Conservation (phyloP, 2,888 invertebrate genomes). For the Netelia inedita region DNA sequence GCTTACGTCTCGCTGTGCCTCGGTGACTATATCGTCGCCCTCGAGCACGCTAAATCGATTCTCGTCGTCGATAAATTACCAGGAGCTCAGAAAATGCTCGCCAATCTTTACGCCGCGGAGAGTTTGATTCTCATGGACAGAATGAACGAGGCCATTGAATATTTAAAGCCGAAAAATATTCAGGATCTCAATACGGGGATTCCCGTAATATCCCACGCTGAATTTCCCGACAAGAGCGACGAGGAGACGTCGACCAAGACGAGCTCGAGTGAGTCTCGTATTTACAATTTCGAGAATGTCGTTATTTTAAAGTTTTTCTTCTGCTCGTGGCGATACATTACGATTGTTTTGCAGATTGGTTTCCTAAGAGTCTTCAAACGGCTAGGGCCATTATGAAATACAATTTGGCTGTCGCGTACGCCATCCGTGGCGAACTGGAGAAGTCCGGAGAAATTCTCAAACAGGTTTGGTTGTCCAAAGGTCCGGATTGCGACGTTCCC, state of each 20-base stretch:
- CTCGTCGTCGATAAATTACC: slow-evolving; percentile 90
- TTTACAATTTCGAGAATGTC: not conserved
- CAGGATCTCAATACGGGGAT: slow-evolving; percentile 86
- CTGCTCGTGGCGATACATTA: not conserved
- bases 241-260: slow-evolving; percentile 45
- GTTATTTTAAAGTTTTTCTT: slow-evolving; percentile 20
- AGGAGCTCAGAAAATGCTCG: slow-evolving; percentile 91
- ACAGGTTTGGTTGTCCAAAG: slow-evolving; percentile 87
- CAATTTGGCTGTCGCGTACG: slow-evolving; percentile 92
- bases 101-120: slow-evolving; percentile 96
- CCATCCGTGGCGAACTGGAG: slow-evolving; percentile 91
- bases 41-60: slow-evolving; percentile 92
- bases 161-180: slow-evolving; percentile 92
- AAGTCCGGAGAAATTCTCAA: slow-evolving; percentile 87
- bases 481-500: slow-evolving; percentile 86
- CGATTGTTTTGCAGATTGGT: slow-evolving; percentile 86
- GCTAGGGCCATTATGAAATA: slow-evolving; percentile 91
- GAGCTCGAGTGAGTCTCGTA: slow-evolving; percentile 25
- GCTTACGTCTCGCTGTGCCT: slow-evolving; percentile 94
- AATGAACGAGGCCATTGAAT: slow-evolving; percentile 93
- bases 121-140: slow-evolving; percentile 93
- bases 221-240: slow-evolving; percentile 75
- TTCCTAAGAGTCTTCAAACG: slow-evolving; percentile 88
- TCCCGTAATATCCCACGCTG: slow-evolving; percentile 77
- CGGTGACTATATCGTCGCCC: slow-evolving; percentile 92